These are phyloP conservation scores for Sinonovacula constricta DNA, from an alignment of 1,140 invertebrate species.

Conservation along the genomic window DNA sequence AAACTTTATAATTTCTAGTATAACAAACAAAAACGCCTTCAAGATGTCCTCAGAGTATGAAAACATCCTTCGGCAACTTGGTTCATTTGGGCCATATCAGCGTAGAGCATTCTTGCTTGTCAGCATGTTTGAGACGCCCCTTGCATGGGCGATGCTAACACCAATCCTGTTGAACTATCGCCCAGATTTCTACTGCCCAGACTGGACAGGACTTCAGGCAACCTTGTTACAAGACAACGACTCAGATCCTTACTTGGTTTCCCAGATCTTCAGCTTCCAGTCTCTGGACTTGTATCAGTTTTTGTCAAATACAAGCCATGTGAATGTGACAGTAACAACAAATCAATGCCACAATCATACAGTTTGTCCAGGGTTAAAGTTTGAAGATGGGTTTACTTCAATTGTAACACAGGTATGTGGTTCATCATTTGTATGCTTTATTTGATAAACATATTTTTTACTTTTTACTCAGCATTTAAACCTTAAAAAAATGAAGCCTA, in stretches of 20 bases:
- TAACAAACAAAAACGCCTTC: too few relatives aligned
- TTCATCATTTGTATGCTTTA: too few relatives aligned
- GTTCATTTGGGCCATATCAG: slow-evolving; percentile 72
- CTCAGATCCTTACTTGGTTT: not conserved
- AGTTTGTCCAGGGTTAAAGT: slow-evolving; percentile 48
- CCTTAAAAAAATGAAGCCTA: too few relatives aligned
- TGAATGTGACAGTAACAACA: slow-evolving; percentile 28
- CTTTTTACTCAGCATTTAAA: too few relatives aligned
- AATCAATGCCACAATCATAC: slow-evolving; percentile 28
- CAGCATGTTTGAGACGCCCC: slow-evolving; percentile 70
- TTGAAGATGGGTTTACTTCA: slow-evolving; percentile 52
- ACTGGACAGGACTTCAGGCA: slow-evolving; percentile 24
- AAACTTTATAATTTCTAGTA: too few relatives aligned
- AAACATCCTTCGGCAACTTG: slow-evolving; percentile 60
- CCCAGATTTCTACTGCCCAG: slow-evolving; percentile 51
- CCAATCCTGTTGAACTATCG: slow-evolving; percentile 64
- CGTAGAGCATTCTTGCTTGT: slow-evolving; percentile 68
- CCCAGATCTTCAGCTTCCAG: slow-evolving; percentile 2
- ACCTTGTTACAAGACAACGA: not conserved
- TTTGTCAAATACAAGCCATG: not conserved
- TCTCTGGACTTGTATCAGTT: not conserved
- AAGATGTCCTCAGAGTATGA: slow-evolving; percentile 71
- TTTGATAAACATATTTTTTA: too few relatives aligned
- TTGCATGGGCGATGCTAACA: slow-evolving; percentile 71
- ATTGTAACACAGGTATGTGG: slow-evolving; percentile 63